Percentiles rank a stretch among this genome's conserved stretches.
phyloP scores from a whole-genome alignment of 2,888 invertebrate species.

The Cephalotes varians region DNA sequence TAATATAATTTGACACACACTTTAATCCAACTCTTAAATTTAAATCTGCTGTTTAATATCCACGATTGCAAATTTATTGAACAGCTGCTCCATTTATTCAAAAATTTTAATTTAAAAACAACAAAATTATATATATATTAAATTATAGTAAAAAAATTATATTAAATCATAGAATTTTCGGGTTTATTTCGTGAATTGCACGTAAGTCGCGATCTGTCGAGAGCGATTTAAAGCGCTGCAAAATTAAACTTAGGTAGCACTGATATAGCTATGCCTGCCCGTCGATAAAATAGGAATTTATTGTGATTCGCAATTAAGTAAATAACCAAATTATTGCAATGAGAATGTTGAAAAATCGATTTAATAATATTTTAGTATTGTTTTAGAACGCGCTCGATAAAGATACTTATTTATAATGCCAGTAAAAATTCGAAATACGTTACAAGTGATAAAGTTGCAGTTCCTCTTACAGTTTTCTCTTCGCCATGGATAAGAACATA shows the following conservation, averaged over 20 bases:
- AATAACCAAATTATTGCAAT: background rate
- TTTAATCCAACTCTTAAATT: constrained; percentile 1
- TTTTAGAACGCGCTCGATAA: background rate
- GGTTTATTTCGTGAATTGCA: background rate
- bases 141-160: background rate
- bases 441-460: background rate
- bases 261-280: constrained; percentile 14
- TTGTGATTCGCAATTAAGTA: background rate
- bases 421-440: background rate
- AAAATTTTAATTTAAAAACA: background rate
- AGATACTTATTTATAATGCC: background rate
- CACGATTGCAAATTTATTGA: background rate
- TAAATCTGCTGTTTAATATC: background rate
- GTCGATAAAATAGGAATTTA: constrained; percentile 62
- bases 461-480: background rate
- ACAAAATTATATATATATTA: background rate
- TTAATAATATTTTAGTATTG: background rate
- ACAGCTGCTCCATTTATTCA: background rate
- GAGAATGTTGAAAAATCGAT: background rate
- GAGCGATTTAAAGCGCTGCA: constrained; percentile 57
- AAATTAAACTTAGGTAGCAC: constrained; percentile 34
- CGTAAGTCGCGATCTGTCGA: constrained; percentile 69
- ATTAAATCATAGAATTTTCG: background rate
- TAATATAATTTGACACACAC: background rate
- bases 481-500: background rate